These are phyloP conservation scores for Falco biarmicus DNA, from an alignment of 2,797 vertebrate species.

Conservation along the genomic window DNA sequence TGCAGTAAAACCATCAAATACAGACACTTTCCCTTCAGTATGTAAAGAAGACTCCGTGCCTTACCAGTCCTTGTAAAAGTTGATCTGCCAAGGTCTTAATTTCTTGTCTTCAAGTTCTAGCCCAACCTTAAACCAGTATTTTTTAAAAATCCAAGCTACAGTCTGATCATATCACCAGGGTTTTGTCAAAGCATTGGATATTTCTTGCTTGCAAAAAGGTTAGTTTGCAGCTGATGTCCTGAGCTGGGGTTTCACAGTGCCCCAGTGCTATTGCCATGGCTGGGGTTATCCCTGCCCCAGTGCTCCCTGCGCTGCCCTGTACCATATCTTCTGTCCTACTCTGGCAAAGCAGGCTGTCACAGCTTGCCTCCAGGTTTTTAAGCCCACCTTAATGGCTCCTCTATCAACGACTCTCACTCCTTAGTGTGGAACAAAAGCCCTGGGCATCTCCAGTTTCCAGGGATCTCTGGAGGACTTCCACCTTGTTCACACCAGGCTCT, in stretches of 20 bases:
- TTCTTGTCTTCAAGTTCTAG: not conserved
- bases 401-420: not conserved
- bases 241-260: not conserved
- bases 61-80: not conserved
- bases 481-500: not conserved
- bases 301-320: not conserved
- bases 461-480: not conserved
- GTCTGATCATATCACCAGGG: not conserved
- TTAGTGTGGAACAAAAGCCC: not conserved
- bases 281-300: not conserved
- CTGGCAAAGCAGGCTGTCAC: not conserved
- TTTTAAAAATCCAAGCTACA: not conserved
- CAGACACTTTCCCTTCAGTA: conserved; percentile 65
- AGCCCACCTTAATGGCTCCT: not conserved
- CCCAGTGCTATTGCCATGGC: rapidly evolving
- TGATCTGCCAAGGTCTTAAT: not conserved
- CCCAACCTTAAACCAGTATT: not conserved
- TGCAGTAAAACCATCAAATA: conserved; percentile 71
- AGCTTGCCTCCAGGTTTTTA: not conserved
- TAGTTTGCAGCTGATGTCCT: not conserved
- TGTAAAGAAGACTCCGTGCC: not conserved
- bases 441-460: not conserved
- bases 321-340: not conserved
- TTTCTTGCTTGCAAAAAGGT: not conserved
- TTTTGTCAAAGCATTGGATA: not conserved